Conservation (phyloP, 2,113 vertebrate genomes). For the human (Homo sapiens) region DNA sequence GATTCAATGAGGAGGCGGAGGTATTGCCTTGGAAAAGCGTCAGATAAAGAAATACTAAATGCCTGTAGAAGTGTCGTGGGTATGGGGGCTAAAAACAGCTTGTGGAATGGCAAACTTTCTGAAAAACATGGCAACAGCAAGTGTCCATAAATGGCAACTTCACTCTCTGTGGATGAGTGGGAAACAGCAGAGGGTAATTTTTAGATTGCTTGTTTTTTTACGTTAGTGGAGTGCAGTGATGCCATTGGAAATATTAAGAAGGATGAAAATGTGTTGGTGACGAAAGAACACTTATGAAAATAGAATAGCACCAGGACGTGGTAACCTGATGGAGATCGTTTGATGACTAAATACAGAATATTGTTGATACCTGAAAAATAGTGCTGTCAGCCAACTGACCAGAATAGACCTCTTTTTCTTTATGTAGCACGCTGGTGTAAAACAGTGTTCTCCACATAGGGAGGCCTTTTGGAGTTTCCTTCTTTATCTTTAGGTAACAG, state of each 20-base stretch:
- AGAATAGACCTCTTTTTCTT: constrained; percentile 19
- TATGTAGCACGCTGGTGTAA: not conserved
- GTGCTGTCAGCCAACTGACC: constrained; percentile 39
- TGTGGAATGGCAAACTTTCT: constrained; percentile 74
- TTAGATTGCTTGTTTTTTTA: constrained; percentile 73
- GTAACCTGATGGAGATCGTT: constrained; percentile 43
- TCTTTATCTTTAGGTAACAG: not conserved
- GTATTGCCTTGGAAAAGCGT: constrained; percentile 85
- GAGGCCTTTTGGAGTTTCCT: not conserved
- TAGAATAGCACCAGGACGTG: constrained; percentile 57
- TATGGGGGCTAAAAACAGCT: constrained; percentile 79
- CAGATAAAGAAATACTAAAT: constrained; percentile 85
- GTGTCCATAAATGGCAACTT: constrained; percentile 75
- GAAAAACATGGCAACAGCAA: constrained; percentile 72
- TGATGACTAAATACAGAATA: constrained; percentile 33
- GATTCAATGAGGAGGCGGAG: constrained; percentile 86
- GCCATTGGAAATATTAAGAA: constrained; percentile 73
- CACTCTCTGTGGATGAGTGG: constrained; percentile 73
- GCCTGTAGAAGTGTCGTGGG: constrained; percentile 77
- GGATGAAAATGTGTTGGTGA: constrained; percentile 70
- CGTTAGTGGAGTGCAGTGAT: constrained; percentile 65
- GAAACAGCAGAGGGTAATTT: constrained; percentile 69
- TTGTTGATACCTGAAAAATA: constrained; percentile 26
- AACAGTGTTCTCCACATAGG: not conserved
- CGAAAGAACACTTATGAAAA: constrained; percentile 70